Base-by-base conservation (phyloP, 1,140 invertebrate species). In the Psilanteris sp. region DNA sequence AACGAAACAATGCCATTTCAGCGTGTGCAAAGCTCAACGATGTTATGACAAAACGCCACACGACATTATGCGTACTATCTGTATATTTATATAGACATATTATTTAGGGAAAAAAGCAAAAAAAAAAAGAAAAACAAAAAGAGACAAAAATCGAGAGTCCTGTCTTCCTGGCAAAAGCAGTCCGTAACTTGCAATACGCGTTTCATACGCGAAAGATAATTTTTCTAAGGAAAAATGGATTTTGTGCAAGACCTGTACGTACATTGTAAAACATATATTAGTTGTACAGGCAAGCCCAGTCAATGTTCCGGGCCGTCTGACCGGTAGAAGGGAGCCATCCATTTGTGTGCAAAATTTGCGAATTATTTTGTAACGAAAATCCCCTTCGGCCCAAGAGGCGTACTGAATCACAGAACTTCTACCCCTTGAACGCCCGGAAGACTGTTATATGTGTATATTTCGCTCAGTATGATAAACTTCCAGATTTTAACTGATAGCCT, bases 131-230 rank as follows among this genome's bases (percentile, higher is more conserved):
- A 81, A 46, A 50, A 80, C n/a, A 34, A 66, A 57, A 46, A 54
- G 80, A 73, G 50, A 81, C 46, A 50, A 80, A 64, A 50, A 80
- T 78, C 70, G 61, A 78, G 31, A 80, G 66, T 77, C 71, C 71
- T 78, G 77, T 83, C 80, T 85, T 86, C 79, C 80, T 79, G 67
- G 62, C 50, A 77, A 79, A 68, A 79, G 74, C 67, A 77, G 67
- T 79, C 73, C 78, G 64, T 79, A 80, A 44, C 79, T 74, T 73
- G 52, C 73, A 61, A 77, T 79, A 77, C 72, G 41, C 50, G 39
- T 71, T 64, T 43, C 11, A 48, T 50, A 62, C 67, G 16, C 50
- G 37, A 64, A 57, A 55, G 34, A 68, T 34, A 24, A 37, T 18
- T 57, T 39, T 57, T 20, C 18, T 36, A 74, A 79, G 54, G 22